These are phyloP conservation scores for Brachionichthys hirsutus DNA, from an alignment of 2,113 vertebrate genomes.

Conservation along the genomic window DNA sequence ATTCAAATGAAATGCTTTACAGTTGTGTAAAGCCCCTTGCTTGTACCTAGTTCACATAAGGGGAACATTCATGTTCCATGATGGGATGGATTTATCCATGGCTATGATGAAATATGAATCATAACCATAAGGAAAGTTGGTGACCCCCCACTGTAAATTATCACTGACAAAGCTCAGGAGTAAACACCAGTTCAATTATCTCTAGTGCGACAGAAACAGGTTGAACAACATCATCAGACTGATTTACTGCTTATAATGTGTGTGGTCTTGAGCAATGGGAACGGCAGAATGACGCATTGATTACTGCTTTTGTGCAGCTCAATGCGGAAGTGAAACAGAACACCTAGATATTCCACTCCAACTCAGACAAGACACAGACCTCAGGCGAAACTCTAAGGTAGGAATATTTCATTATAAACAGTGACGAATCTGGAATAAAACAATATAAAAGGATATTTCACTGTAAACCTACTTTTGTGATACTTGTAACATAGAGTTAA, in stretches of 20 bases:
- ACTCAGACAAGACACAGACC: neutral
- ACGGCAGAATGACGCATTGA: neutral
- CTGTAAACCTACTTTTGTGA: too few species aligned
- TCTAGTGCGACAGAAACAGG: neutral
- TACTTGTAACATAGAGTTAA: too few species aligned
- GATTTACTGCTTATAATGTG: neutral
- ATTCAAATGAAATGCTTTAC: too few species aligned
- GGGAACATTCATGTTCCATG: neutral
- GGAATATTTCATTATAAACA: neutral
- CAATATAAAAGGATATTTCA: too few species aligned
- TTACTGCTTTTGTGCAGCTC: neutral
- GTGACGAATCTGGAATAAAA: too few species aligned
- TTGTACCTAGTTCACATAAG: neutral
- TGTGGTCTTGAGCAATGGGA: constrained; percentile 16
- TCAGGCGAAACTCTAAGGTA: constrained; percentile 25
- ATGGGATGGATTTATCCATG: neutral
- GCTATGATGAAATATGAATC: neutral
- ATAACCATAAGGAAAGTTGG: neutral
- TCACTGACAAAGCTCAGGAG: neutral
- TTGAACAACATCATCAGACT: neutral
- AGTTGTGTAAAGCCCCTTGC: too few species aligned
- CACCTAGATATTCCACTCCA: neutral
- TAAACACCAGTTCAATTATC: neutral
- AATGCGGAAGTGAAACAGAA: constrained; percentile 51
- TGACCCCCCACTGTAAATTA: neutral